These are phyloP conservation scores for Enteromius trimaculatus DNA, from an alignment of 2,797 vertebrate species.

Conservation along the genomic window DNA sequence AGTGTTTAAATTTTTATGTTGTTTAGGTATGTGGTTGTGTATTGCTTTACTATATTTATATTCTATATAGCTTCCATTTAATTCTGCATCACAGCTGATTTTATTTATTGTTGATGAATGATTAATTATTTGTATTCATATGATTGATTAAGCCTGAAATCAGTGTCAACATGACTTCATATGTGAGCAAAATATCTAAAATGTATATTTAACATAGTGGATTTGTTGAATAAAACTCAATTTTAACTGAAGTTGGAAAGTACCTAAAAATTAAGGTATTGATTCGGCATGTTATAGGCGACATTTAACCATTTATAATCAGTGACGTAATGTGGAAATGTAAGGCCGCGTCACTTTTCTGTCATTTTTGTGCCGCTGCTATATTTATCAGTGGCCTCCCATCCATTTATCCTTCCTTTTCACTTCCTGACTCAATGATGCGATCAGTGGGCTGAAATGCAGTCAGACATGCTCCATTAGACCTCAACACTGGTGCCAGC, in stretches of 20 bases:
- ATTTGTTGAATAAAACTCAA: background rate
- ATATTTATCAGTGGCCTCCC: conserved; percentile 21
- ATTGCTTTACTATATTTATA: conserved; percentile 7
- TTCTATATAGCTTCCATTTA: background rate
- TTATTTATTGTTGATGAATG: too few relatives aligned
- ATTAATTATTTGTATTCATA: background rate
- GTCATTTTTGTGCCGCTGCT: background rate
- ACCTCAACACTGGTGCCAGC: conserved; percentile 18
- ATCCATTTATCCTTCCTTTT: conserved; percentile 28
- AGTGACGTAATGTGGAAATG: background rate
- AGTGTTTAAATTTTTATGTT: conserved; percentile 35
- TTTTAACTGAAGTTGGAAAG: background rate
- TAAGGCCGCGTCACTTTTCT: background rate
- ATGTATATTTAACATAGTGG: background rate
- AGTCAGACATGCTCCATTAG: conserved; percentile 31
- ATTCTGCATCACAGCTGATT: too few relatives aligned
- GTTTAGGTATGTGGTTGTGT: conserved; percentile 18
- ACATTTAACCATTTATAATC: background rate
- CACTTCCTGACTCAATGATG: conserved; percentile 24
- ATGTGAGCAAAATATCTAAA: background rate
- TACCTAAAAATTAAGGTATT: background rate
- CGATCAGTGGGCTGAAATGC: conserved; percentile 24
- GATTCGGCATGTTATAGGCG: background rate
- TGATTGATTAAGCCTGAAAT: background rate
- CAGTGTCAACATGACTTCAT: background rate